Evolutionary conservation across 2,113 vertebrate species (phyloP).

Genomic region (Hylia prasina): DNA sequence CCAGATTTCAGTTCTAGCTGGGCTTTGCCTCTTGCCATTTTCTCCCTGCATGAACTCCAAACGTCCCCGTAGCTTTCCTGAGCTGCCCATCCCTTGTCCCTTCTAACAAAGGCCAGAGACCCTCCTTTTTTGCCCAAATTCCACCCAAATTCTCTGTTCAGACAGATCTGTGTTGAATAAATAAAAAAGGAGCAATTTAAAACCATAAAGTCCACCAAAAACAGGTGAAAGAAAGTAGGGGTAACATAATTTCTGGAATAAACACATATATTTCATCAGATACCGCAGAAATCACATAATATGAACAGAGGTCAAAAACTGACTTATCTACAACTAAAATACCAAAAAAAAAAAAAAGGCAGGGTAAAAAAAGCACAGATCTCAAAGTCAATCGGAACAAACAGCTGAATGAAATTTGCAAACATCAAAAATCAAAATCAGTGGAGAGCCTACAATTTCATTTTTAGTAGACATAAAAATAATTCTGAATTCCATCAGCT

Average conservation of each 20-base stretch:
- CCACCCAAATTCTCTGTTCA: not conserved
- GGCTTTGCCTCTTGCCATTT: not conserved
- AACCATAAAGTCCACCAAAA: not conserved
- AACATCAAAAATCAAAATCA: not conserved
- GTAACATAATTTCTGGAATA: not conserved
- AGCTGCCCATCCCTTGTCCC: not conserved
- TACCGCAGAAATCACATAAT: not conserved
- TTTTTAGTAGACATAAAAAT: not conserved
- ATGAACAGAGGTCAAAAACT: not conserved
- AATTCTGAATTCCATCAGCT: not conserved
- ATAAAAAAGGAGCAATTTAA: not conserved
- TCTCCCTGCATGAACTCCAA: not conserved
- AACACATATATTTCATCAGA: not conserved
- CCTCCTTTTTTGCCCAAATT: not conserved
- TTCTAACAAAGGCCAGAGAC: not conserved
- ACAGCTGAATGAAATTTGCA: not conserved
- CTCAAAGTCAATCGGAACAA: not conserved
- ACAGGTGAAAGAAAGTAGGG: not conserved
- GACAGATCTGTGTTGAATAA: not conserved
- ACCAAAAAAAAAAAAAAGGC: not conserved
- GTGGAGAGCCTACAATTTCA: not conserved
- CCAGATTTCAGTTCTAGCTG: not conserved
- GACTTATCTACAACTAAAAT: not conserved
- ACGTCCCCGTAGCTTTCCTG: not conserved
- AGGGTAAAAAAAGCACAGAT: not conserved